Base-by-base conservation (phyloP, 2,113 vertebrate genomes). In the Nannobrachium achirus region DNA sequence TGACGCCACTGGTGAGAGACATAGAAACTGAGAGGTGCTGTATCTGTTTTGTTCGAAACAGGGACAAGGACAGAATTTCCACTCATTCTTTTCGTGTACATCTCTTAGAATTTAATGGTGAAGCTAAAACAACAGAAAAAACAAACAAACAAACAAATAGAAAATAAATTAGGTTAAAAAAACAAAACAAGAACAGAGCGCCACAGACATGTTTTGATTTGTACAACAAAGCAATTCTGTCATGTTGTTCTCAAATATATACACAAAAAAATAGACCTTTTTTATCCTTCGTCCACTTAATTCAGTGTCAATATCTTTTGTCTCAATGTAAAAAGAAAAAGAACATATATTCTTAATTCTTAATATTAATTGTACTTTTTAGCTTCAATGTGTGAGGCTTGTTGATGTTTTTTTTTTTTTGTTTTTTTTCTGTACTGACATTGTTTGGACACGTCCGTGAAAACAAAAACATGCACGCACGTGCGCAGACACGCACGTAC, bases 81-180 rank as follows among this genome's bases (percentile, higher is more conserved):
- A 74, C 51, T 42, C 68, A 69, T 63, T 49, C 74, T 15, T 59
- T 73, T 80, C 73, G 91, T 91, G 89, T 92, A 92, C 93, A 94
- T 91, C 80, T 76, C 87, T 93, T 92, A 92, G 95, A 90, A 90
- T 93, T 93, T 94, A 93, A 91, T 94, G 93, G 92, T 92, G 92
- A 94, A 93, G 90, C 93, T 33, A 91, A 66, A 82, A 94, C n/a
- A n/a, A n/a, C n/a, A n/a, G n/a, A n/a, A n/a, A n/a, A n/a, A 86
- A 85, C 56, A 69, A 74, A 75, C 79, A 85, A 25, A 50, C 1
- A 46, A 67, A 51, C 44, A 63, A 93, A 93, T 92, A 94, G 84
- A 90, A 92, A 96, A 95, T 97, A 96, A 96, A 96, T 95, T 95
- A 95, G 89, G 92, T 93, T 80, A 71, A 76, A 79, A 91, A 76